phyloP scores from a whole-genome alignment of 2,113 vertebrate genomes.

The Dendropsophus ebraccatus region DNA sequence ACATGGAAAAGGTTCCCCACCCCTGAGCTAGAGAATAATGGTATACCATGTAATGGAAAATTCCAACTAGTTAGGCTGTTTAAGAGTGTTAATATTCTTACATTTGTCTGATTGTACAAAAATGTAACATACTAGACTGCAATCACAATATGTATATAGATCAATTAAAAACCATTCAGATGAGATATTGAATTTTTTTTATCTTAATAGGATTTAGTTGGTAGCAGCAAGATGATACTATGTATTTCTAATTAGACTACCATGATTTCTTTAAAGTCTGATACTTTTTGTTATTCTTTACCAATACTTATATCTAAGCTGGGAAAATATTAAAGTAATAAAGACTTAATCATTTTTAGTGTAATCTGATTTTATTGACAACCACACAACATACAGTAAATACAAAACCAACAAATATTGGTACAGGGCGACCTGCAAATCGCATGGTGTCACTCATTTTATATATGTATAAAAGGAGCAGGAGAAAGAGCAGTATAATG shows the following conservation, averaged over 20 bases:
- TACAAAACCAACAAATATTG: too few species aligned
- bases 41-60: constrained; percentile 64
- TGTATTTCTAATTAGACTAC: constrained; percentile 81
- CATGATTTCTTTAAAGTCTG: constrained; percentile 75
- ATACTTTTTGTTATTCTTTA: constrained; percentile 77
- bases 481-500: too few species aligned
- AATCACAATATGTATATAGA: constrained; percentile 81
- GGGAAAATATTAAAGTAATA: background rate
- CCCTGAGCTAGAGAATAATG: constrained; percentile 72
- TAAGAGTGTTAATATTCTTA: constrained; percentile 81
- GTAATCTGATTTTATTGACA: too few species aligned
- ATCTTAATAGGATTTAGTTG: constrained; percentile 82
- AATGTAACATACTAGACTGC: constrained; percentile 78
- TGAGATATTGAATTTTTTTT: constrained; percentile 81
- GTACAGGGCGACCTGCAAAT: too few species aligned
- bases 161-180: constrained; percentile 85
- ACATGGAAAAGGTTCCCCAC: too few species aligned
- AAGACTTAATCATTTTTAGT: too few species aligned
- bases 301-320: constrained; percentile 62
- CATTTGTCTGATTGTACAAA: constrained; percentile 79
- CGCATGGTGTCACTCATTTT: too few species aligned
- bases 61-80: constrained; percentile 82
- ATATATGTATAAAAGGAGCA: too few species aligned
- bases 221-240: constrained; percentile 79
- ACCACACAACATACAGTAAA: too few species aligned